Conservation (phyloP, 2,888 invertebrate genomes). For the Apeira syringaria region DNA sequence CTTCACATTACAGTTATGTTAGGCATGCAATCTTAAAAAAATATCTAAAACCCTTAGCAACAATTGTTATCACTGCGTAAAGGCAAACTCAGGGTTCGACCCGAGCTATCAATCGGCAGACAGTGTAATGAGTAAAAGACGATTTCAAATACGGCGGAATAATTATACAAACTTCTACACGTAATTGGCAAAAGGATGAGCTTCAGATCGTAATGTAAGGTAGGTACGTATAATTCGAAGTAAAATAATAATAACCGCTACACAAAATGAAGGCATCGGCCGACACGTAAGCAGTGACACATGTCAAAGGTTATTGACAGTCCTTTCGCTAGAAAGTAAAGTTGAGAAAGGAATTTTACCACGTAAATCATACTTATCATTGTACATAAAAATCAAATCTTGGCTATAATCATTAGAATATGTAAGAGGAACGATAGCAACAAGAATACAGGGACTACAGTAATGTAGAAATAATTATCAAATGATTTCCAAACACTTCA, state of each 20-base stretch:
- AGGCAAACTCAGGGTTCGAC: slow-evolving; percentile 5
- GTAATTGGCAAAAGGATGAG: not conserved
- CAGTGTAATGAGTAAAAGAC: not conserved
- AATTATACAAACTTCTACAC: slow-evolving; percentile 1
- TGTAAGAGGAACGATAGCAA: too few relatives aligned
- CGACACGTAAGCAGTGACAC: slow-evolving; percentile 84
- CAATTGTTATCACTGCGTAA: slow-evolving; percentile 15
- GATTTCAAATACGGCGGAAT: not conserved
- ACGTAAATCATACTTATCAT: slow-evolving; percentile 7
- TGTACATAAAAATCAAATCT: too few relatives aligned
- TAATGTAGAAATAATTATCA: too few relatives aligned
- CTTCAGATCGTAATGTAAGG: not conserved
- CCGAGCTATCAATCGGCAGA: slow-evolving; percentile 8
- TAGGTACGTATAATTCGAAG: slow-evolving; percentile 13
- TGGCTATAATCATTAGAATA: too few relatives aligned
- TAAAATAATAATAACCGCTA: slow-evolving; percentile 36
- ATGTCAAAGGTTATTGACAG: slow-evolving; percentile 84
- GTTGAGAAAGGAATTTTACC: slow-evolving; percentile 16
- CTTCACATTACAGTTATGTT: too few relatives aligned
- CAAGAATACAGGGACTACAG: too few relatives aligned
- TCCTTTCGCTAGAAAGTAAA: slow-evolving; percentile 49
- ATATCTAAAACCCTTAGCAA: too few relatives aligned
- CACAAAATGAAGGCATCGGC: slow-evolving; percentile 57
- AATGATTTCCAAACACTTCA: too few relatives aligned
- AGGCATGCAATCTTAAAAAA: too few relatives aligned